These are phyloP conservation scores for Crossocerus cetratus DNA, from an alignment of 2,888 invertebrate species.

Conservation along the genomic window DNA sequence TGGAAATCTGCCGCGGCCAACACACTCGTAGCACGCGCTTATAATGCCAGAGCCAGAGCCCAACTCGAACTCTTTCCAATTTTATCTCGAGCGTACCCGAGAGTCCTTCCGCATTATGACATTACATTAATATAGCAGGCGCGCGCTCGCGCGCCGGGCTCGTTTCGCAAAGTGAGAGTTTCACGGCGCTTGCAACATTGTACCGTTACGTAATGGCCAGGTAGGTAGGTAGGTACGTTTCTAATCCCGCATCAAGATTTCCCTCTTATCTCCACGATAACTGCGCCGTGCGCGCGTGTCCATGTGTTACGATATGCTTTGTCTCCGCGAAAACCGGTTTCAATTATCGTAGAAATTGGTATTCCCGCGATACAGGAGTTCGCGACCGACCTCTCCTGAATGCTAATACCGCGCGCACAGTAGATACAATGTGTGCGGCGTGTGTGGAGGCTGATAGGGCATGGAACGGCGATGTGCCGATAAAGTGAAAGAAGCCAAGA, in stretches of 20 bases:
- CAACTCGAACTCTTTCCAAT: too few relatives aligned
- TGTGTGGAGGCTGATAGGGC: background rate
- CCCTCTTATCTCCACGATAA: background rate
- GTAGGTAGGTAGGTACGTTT: background rate
- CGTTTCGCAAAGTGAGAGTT: background rate
- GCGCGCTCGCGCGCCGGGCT: too few relatives aligned
- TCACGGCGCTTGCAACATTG: background rate
- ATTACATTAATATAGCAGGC: too few relatives aligned
- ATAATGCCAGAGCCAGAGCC: too few relatives aligned
- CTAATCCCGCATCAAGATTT: background rate
- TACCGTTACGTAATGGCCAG: background rate
- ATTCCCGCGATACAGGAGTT: background rate
- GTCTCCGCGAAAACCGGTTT: constrained; percentile 20
- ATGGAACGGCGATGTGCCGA: constrained; percentile 7
- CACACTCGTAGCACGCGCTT: too few relatives aligned
- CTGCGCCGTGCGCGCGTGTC: background rate
- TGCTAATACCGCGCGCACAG: background rate
- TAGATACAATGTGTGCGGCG: background rate
- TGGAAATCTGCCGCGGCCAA: too few relatives aligned
- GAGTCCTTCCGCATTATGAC: too few relatives aligned
- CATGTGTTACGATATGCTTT: background rate
- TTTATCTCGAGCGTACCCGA: too few relatives aligned
- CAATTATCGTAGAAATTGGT: constrained; percentile 10
- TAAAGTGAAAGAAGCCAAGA: constrained; percentile 3
- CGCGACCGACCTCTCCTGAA: background rate